Base-by-base conservation (phyloP, 2,113 vertebrate genomes). In the Alosa alosa region DNA sequence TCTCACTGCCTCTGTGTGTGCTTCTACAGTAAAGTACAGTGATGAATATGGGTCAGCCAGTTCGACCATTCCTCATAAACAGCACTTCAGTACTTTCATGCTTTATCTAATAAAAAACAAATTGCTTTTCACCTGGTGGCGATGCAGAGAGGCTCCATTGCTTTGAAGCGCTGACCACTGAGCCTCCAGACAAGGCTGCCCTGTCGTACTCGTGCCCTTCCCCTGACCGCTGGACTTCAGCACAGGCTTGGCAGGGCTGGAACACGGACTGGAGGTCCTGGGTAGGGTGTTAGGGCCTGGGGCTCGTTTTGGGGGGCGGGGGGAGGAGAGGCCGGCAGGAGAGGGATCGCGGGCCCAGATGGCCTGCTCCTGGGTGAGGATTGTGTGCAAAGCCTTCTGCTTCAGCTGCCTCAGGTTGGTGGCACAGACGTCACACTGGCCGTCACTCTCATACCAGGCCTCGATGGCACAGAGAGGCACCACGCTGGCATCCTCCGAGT, bases 311-410 rank as follows among this genome's bases (percentile, higher is more conserved):
- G 31, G 72, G 39, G 86, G 88, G 81, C 88, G 87, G 57, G 36
- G 82, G 64, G 91, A 87, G 81, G 89, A 81, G 84, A 91, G 88
- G 86, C 89, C 93, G 7, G 92, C 18, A 20, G 55, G 90, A 81
- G 90, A 64, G 0, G 90, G 49, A 94, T 91, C 91, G 94, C 88
- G 36, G 85, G 84, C 52, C 89, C 89, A 88, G 88, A 87, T 89
- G 88, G 90, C 83, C 49, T 81, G 84, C 82, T 92, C 92, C 83
- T 92, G 90, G 83, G 94, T 94, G 90, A 99, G 94, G 88, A 99
- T 97, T 95, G 97, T 95, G 92, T 96, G 97, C 89, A 99, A 92
- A 44, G 97, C 98, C 89, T 99, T 98, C 89, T 97, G 97, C 92
- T 98, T 99, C 88, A 99, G 89, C 93, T 98, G 97, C 92, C 96